These are phyloP conservation scores for Eledona agricola DNA, from an alignment of 2,888 invertebrate genomes.

Conservation along the genomic window DNA sequence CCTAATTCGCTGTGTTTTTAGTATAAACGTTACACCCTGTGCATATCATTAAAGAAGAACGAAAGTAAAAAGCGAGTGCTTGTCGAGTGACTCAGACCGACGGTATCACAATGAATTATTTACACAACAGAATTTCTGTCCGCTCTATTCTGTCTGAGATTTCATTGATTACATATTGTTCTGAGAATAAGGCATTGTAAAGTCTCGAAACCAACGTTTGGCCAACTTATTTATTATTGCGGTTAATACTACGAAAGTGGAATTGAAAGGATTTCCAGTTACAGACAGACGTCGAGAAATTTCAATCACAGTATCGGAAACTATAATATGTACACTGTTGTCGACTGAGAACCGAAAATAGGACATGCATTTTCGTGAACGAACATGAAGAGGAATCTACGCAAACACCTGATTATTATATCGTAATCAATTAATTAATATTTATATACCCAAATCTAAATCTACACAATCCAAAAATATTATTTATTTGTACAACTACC, in stretches of 20 bases:
- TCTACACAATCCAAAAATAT: slow-evolving; percentile 63
- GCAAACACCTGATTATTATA: slow-evolving; percentile 54
- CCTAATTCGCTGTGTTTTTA: slow-evolving; percentile 57
- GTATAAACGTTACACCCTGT: slow-evolving; percentile 56
- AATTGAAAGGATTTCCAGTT: slow-evolving; percentile 16
- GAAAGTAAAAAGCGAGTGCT: slow-evolving; percentile 22
- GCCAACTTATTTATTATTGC: slow-evolving; percentile 31
- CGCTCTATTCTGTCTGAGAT: slow-evolving; percentile 23
- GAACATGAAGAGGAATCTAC: slow-evolving; percentile 44
- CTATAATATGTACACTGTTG: slow-evolving; percentile 47
- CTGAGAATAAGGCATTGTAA: slow-evolving; percentile 51
- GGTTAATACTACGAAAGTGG: slow-evolving; percentile 29
- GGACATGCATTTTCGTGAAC: slow-evolving; percentile 44
- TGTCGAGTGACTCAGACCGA: slow-evolving; percentile 20
- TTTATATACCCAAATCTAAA: slow-evolving; percentile 54
- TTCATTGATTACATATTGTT: slow-evolving; percentile 47
- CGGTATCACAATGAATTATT: slow-evolving; percentile 28
- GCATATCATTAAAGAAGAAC: slow-evolving; percentile 48
- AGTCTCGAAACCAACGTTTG: slow-evolving; percentile 31
- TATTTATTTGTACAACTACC: slow-evolving; percentile 58
- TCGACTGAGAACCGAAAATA: slow-evolving; percentile 38
- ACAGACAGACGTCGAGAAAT: slow-evolving; percentile 17
- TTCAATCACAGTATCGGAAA: slow-evolving; percentile 39
- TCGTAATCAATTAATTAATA: too few species aligned
- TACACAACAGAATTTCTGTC: slow-evolving; percentile 19